These are phyloP conservation scores for Ochotona curzoniae DNA, from an alignment of 2,113 vertebrate species.

Conservation along the genomic window DNA sequence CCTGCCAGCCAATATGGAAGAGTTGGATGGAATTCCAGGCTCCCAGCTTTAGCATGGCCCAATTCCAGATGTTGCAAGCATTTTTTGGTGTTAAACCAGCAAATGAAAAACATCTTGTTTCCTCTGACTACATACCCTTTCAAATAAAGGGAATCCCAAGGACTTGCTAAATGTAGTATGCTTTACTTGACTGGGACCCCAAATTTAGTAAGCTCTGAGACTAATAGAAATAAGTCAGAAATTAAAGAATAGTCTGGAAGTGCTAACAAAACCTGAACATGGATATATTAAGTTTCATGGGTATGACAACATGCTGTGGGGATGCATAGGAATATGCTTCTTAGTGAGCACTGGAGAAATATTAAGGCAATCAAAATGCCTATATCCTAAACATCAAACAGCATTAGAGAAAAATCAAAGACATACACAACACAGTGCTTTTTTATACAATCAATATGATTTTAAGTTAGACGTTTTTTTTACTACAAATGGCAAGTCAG, in stretches of 20 bases:
- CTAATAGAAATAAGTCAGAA: slow-evolving; percentile 31
- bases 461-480: slow-evolving; percentile 15
- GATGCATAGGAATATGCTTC: neutral
- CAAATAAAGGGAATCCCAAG: slow-evolving; percentile 41
- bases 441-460: neutral
- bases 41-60: too few species aligned
- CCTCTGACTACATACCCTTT: too few species aligned
- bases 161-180: neutral
- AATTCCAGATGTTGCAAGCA: too few species aligned
- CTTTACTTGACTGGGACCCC: neutral
- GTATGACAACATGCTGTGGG: neutral
- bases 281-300: neutral
- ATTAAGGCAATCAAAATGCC: neutral
- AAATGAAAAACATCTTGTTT: too few species aligned
- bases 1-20: too few species aligned
- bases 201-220: neutral
- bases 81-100: too few species aligned
- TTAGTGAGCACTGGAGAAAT: neutral
- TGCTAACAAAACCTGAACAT: neutral
- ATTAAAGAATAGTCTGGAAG: neutral
- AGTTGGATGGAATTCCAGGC: too few species aligned
- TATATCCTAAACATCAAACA: slow-evolving; percentile 33
- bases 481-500: slow-evolving; percentile 9
- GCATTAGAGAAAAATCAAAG: neutral
- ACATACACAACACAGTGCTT: too few species aligned